Percentiles rank a stretch among this genome's conserved stretches.
phyloP scores from a whole-genome alignment of 2,113 vertebrate species.

The Notarius lentiginosus region DNA sequence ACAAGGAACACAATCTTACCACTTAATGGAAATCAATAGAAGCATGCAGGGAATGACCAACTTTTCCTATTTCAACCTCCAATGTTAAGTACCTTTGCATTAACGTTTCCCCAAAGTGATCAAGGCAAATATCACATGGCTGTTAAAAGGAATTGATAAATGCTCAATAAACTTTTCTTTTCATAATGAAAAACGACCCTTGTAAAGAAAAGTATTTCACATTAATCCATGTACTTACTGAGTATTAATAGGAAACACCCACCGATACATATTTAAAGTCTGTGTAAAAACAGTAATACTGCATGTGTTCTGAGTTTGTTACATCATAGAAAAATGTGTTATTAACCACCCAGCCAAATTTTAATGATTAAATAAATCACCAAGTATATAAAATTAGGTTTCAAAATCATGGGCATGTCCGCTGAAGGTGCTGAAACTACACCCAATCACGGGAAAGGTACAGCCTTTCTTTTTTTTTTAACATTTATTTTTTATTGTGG shows the following conservation, averaged over 20 bases:
- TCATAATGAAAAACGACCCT: background rate
- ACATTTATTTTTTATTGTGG: no score
- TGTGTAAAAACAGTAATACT: no score
- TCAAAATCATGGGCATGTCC: no score
- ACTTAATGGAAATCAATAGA: background rate
- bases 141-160: background rate
- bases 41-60: background rate
- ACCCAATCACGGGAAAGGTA: no score
- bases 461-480: no score
- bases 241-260: background rate
- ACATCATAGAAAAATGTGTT: no score
- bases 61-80: background rate
- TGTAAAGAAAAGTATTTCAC: background rate
- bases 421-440: no score
- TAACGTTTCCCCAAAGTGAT: background rate
- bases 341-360: no score
- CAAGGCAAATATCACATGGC: background rate
- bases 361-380: no score
- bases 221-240: background rate
- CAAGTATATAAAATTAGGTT: no score
- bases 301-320: no score
- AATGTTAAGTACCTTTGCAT: background rate
- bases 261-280: background rate
- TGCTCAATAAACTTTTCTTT: background rate
- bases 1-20: background rate